Conservation (phyloP, 2,113 vertebrate species). For the Tachysurus vachellii region DNA sequence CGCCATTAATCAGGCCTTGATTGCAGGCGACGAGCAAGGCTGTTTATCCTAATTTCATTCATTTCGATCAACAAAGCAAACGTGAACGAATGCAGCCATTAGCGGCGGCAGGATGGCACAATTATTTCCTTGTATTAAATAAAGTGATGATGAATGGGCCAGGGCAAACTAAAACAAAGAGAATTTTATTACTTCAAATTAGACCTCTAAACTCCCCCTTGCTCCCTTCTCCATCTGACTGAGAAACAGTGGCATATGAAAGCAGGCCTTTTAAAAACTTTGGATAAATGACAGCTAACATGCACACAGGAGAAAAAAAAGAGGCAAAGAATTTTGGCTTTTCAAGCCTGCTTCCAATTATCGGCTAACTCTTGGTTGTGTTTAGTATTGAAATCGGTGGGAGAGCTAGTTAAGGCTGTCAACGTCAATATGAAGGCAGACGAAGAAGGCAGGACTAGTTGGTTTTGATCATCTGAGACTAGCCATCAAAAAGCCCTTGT, state of each 20-base stretch:
- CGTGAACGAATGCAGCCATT: constrained; percentile 84
- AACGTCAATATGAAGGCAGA: constrained; percentile 40
- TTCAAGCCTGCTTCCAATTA: constrained; percentile 14
- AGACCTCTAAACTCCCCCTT: constrained; percentile 17
- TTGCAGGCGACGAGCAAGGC: constrained; percentile 92
- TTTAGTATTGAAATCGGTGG: constrained; percentile 65
- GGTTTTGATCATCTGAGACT: constrained; percentile 52
- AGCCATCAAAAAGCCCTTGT: constrained; percentile 47
- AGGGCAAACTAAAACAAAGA: constrained; percentile 86
- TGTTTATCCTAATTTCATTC: constrained; percentile 99
- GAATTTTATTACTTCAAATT: constrained; percentile 82
- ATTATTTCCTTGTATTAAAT: constrained; percentile 87
- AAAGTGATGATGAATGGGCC: constrained; percentile 89
- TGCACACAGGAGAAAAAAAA: no score
- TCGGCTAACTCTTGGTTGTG: constrained; percentile 52
- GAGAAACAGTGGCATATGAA: constrained; percentile 39
- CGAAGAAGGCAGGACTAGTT: constrained; percentile 25
- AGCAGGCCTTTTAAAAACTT: constrained; percentile 43
- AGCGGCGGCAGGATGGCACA: constrained; percentile 81
- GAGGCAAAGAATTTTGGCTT: not conserved
- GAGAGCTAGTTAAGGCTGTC: constrained; percentile 63
- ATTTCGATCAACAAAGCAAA: constrained; percentile 99
- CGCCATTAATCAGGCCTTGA: constrained; percentile 99
- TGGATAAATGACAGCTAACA: constrained; percentile 36
- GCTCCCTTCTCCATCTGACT: constrained; percentile 16